Base-by-base conservation (phyloP, 2,113 vertebrate species). In the Chrysochloris asiatica region DNA sequence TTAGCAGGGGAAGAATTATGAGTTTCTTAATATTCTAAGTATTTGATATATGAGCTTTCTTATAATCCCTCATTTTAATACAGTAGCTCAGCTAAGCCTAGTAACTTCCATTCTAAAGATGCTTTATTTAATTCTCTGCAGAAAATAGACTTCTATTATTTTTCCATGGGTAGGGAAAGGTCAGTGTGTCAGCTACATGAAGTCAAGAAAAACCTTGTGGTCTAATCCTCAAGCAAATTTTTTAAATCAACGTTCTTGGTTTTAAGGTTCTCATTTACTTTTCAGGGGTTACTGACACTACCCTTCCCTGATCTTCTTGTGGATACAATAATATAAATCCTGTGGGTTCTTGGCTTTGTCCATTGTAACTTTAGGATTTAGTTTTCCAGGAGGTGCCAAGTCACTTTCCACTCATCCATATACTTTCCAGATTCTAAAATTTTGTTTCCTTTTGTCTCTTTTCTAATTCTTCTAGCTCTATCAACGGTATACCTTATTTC, bases 1-100 rank as follows among this genome's bases (percentile, higher is more conserved):
- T 91, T 61, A 85, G 30, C 59, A n/a, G 30, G 38, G 9, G 21
- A 71, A 88, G 26, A 84, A 71, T 63, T 93, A 50, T 30, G 38
- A 36, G 19, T 1, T 47, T 89, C 16, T 94, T 92, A 88, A 67
- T 91, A 88, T 79, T 83, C 19, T 94, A 90, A 88, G 61, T 93
- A 88, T 79, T 89, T 16, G 82, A 14, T 1, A 50, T 83, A 43
- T 77, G 75, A 86, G 69, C 79, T 93, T 88, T 88, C 13, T 82
- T 21, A 76, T 21, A 83, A 91, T 93, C 30, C 4, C 17, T 2
- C 47, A 14, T 79, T 85, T 76, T 92, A 75, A 36, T 81, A 89
- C 22, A 83, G 14, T 77, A 83, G 52, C 22, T 19, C 48, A 63
- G 4, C 28, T 87, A 54, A 54, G 63, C 4, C 13, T 77, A 80